Evolutionary conservation across 2,888 invertebrate species (phyloP).

Genomic region (Philopedon plagiatum): DNA sequence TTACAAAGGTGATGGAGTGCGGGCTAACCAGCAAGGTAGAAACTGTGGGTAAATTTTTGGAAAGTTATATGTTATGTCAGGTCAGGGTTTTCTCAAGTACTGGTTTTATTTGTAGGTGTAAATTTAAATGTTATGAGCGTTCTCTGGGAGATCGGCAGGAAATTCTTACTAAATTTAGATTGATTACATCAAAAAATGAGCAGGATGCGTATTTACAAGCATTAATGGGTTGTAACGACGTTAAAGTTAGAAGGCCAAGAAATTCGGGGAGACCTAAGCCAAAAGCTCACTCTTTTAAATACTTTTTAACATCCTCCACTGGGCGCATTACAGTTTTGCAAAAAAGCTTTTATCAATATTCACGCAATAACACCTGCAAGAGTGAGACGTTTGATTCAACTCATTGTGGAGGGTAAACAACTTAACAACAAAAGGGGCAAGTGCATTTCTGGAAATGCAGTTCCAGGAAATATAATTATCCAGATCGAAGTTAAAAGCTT

Average conservation of each 20-base stretch:
- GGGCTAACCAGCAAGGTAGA: too few relatives aligned
- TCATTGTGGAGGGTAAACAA: conserved; percentile 17
- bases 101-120: conserved; percentile 4
- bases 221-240: neutral
- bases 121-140: conserved; percentile 11
- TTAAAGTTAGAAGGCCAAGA: conserved; percentile 10
- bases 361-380: conserved; percentile 13
- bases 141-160: neutral
- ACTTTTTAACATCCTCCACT: conserved; percentile 18
- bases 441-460: conserved; percentile 6
- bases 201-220: conserved; percentile 24
- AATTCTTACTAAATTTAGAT: conserved; percentile 11
- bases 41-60: too few relatives aligned
- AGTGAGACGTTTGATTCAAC: conserved; percentile 7
- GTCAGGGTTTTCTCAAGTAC: neutral
- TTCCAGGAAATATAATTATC: conserved; percentile 21
- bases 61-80: too few relatives aligned
- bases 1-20: too few relatives aligned
- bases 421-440: conserved; percentile 7
- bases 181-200: neutral
- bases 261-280: conserved; percentile 4
- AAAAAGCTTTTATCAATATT: conserved; percentile 13
- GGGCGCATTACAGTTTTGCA: neutral
- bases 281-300: conserved; percentile 7
- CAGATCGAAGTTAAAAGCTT: conserved; percentile 42